Evolutionary conservation across 1,140 invertebrate genomes (phyloP).

Genomic region (Alviniconcha marisindica): DNA sequence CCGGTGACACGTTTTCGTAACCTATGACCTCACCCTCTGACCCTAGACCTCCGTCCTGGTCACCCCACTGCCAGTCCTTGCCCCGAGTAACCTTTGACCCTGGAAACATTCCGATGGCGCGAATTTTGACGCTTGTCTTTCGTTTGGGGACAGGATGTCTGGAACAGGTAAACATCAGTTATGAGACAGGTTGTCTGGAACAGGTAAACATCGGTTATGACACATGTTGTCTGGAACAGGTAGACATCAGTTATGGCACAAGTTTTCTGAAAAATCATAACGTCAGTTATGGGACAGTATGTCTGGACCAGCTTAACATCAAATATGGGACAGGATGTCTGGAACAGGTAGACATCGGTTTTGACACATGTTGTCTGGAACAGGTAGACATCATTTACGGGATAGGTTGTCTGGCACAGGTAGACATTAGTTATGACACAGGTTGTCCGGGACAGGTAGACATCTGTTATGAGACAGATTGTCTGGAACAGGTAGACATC

Average conservation of each 20-base stretch:
- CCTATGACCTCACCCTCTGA: conserved; percentile 88
- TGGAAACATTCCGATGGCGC: conserved; percentile 84
- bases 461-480: too few relatives aligned
- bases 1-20: conserved; percentile 80
- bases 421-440: too few relatives aligned
- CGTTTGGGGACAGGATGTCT: conserved; percentile 52
- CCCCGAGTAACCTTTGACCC: conserved; percentile 83
- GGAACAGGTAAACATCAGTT: too few relatives aligned
- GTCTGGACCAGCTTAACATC: background rate
- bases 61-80: conserved; percentile 53
- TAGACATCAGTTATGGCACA: background rate
- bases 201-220: background rate
- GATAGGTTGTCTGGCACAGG: too few relatives aligned
- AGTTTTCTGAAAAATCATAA: too few relatives aligned
- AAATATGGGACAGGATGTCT: background rate
- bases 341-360: too few relatives aligned
- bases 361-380: too few relatives aligned
- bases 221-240: background rate
- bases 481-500: too few relatives aligned
- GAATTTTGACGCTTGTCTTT: conserved; percentile 42
- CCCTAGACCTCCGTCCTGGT: conserved; percentile 51
- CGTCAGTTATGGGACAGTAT: background rate
- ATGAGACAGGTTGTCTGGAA: too few relatives aligned
- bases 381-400: too few relatives aligned
- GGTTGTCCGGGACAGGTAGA: too few relatives aligned